Percentiles rank a stretch among this genome's conserved stretches.
These are phyloP conservation scores for Trypoxylus dichotomus DNA, from an alignment of 1,140 invertebrate genomes.

Conservation along the genomic window DNA sequence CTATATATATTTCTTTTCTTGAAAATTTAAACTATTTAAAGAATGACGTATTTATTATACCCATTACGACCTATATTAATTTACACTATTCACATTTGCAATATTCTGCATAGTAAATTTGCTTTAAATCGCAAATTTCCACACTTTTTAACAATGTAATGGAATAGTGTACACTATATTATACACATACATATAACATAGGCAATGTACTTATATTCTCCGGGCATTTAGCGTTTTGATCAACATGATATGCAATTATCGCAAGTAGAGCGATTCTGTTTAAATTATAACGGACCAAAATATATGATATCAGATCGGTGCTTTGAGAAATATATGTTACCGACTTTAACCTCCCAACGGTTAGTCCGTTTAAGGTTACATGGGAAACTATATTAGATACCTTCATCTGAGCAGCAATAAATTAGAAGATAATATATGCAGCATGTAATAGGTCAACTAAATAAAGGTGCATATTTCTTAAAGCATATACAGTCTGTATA, in stretches of 20 bases:
- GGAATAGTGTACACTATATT: too few relatives aligned
- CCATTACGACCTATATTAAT: too few relatives aligned
- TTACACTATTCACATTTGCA: too few relatives aligned
- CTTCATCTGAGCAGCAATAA: not conserved
- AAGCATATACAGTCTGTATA: too few relatives aligned
- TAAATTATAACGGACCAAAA: conserved; percentile 8
- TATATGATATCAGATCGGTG: not conserved
- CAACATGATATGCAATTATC: not conserved
- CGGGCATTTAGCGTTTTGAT: not conserved
- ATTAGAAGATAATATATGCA: not conserved
- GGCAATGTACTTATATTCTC: too few relatives aligned
- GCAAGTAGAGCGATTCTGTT: conserved; percentile 9
- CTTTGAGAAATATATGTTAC: not conserved
- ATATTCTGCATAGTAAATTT: too few relatives aligned
- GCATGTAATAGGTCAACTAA: not conserved
- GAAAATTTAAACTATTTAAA: too few relatives aligned
- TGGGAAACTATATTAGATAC: not conserved
- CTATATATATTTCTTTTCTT: too few relatives aligned
- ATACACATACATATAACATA: too few relatives aligned
- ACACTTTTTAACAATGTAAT: too few relatives aligned
- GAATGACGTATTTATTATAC: too few relatives aligned
- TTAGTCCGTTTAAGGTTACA: conserved; percentile 1
- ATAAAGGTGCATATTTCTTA: not conserved
- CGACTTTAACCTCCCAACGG: conserved; percentile 4
- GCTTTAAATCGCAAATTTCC: too few relatives aligned